phyloP scores from a whole-genome alignment of 2,113 vertebrate genomes.

The Balaenoptera acutorostrata region DNA sequence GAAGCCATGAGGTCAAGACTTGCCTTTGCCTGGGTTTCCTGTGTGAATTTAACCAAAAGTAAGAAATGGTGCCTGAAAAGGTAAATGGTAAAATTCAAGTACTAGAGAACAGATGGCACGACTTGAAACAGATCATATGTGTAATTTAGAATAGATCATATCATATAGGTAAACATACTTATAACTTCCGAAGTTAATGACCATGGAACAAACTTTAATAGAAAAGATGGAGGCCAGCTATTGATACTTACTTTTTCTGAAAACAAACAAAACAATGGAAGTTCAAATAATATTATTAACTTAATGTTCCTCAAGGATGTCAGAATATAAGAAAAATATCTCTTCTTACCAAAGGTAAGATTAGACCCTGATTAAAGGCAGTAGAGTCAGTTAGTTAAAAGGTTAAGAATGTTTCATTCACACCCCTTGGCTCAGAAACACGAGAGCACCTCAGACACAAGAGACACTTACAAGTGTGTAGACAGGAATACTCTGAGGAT shows the following conservation, averaged over 20 bases:
- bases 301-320: background rate
- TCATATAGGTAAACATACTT: background rate
- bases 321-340: background rate
- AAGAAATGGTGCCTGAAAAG: background rate
- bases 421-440: background rate
- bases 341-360: background rate
- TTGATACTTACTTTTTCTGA: background rate
- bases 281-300: background rate
- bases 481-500: background rate
- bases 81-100: background rate
- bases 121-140: background rate
- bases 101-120: background rate
- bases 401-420: background rate
- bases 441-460: background rate
- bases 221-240: background rate
- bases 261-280: background rate
- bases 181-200: background rate
- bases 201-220: background rate
- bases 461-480: background rate
- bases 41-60: background rate
- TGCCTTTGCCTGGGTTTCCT: background rate
- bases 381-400: background rate
- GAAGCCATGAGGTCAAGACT: background rate
- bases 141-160: background rate
- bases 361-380: background rate